Percentiles rank a stretch among this genome's conserved stretches.
Conservation (phyloP, 2,113 vertebrate species). For the Otis tarda region DNA sequence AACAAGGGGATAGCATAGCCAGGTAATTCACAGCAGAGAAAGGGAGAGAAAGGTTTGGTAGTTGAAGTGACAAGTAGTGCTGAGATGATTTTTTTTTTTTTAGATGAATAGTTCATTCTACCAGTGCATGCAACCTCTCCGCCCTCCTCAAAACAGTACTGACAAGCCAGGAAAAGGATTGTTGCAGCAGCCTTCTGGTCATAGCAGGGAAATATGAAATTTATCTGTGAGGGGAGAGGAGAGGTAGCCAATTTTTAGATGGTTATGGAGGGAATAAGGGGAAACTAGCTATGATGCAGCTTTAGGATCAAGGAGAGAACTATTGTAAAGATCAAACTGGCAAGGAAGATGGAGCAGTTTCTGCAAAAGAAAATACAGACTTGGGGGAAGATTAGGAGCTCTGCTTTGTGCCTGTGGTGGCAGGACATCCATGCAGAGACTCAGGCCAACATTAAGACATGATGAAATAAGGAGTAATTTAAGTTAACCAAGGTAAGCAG, state of each 20-base stretch:
- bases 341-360: neutral
- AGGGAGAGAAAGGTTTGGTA: neutral
- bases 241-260: neutral
- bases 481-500: neutral
- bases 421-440: neutral
- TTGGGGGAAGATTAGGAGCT: neutral
- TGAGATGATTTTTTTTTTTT: neutral
- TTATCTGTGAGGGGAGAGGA: neutral
- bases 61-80: neutral
- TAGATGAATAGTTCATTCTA: neutral
- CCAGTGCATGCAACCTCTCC: neutral
- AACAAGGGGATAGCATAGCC: neutral
- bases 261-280: neutral
- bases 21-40: neutral
- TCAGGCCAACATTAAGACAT: neutral
- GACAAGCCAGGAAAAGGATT: neutral
- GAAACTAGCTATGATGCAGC: neutral
- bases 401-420: neutral
- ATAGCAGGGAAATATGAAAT: neutral
- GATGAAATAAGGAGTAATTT: neutral
- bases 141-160: neutral
- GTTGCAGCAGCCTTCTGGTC: neutral
- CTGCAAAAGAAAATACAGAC: neutral
- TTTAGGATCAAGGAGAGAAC: neutral
- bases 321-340: neutral